Percentiles rank a stretch among this genome's conserved stretches.
Conservation (phyloP, 2,888 invertebrate genomes). For the Drosophila conformis region DNA sequence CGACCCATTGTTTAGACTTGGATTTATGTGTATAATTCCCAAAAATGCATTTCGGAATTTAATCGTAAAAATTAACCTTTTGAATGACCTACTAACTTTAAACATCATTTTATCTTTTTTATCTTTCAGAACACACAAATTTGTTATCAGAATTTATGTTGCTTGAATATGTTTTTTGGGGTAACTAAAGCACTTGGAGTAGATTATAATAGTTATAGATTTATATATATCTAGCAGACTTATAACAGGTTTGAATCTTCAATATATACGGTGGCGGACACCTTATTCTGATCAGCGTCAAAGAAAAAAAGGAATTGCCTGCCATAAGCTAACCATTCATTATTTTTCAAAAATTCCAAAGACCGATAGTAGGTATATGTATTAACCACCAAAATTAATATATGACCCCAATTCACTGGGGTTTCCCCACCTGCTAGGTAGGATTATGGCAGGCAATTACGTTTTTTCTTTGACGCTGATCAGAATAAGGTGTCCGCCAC, state of each 20-base stretch:
- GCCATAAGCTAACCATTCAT: no score
- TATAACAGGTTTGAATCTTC: neutral
- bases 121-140: neutral
- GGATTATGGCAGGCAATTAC: no score
- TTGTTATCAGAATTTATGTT: neutral
- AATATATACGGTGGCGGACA: no score
- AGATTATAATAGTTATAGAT: neutral
- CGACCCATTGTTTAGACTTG: neutral
- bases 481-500: no score
- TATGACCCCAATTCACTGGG: no score
- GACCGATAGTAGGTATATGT: no score
- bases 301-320: no score
- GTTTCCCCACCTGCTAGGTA: no score
- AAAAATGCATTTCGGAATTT: neutral
- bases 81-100: neutral
- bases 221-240: neutral
- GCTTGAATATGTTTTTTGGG: neutral
- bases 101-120: neutral
- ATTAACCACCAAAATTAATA: no score
- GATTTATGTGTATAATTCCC: neutral
- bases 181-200: neutral
- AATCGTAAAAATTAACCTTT: neutral
- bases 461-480: no score
- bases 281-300: no score
- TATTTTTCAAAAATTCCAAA: no score